These are phyloP conservation scores for Gnatocerus cornutus DNA, from an alignment of 2,888 invertebrate genomes.

Conservation along the genomic window DNA sequence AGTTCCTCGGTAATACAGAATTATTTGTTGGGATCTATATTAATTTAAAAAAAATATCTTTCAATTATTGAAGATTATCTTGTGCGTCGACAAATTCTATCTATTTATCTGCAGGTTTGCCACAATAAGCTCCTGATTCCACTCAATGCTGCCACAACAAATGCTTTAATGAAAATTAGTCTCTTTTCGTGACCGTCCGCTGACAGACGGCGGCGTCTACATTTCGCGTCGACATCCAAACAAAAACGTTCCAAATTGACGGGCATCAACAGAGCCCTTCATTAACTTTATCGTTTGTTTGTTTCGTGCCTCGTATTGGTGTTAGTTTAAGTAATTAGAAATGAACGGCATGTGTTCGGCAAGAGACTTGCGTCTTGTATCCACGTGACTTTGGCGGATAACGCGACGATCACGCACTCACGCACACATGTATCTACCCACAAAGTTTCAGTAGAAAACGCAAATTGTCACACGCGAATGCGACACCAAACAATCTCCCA, in stretches of 20 bases:
- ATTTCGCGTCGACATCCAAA: conserved; percentile 42
- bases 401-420: conserved; percentile 42
- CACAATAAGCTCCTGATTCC: conserved; percentile 11
- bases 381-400: conserved; percentile 42
- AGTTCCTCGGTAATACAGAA: too few species aligned
- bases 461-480: conserved; percentile 43
- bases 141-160: not conserved
- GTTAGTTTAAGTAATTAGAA: conserved; percentile 50
- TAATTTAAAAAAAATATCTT: too few species aligned
- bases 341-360: conserved; percentile 41
- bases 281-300: conserved; percentile 47
- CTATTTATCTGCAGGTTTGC: too few species aligned
- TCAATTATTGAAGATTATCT: too few species aligned
- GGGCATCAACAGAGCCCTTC: conserved; percentile 44
- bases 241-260: conserved; percentile 42
- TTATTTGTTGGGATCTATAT: too few species aligned
- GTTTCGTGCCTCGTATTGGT: conserved; percentile 46
- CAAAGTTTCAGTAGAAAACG: conserved; percentile 37
- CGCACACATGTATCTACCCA: conserved; percentile 29
- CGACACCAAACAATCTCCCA: conserved; percentile 26
- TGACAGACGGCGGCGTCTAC: conserved; percentile 33
- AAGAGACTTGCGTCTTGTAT: conserved; percentile 27
- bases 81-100: too few species aligned
- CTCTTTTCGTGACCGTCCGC: conserved; percentile 12
- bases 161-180: conserved; percentile 31